Conservation (phyloP, 2,888 invertebrate species). For the Trissolcus japonicus region DNA sequence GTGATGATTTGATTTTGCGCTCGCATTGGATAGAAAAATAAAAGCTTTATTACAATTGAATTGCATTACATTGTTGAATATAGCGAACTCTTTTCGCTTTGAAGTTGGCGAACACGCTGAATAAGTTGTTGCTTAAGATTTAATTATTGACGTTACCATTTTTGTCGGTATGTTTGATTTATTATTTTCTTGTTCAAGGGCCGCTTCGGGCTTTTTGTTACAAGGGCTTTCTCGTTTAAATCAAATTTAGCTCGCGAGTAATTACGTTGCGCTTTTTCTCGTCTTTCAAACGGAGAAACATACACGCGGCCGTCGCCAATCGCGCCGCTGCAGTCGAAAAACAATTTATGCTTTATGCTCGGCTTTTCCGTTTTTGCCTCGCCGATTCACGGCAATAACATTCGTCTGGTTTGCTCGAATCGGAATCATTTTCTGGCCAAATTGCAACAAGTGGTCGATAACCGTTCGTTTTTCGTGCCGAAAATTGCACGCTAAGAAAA, state of each 20-base stretch:
- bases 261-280: slow-evolving; percentile 1
- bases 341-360: too few species aligned
- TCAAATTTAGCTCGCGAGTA: slow-evolving; percentile 23
- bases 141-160: slow-evolving; percentile 47
- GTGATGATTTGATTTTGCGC: slow-evolving; percentile 42
- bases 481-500: slow-evolving; percentile 4
- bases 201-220: slow-evolving; percentile 25
- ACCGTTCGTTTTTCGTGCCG: slow-evolving; percentile 14
- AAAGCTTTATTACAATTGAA: slow-evolving; percentile 45
- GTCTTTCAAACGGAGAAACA: background rate
- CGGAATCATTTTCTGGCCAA: slow-evolving; percentile 20
- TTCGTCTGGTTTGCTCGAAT: background rate
- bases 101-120: slow-evolving; percentile 34
- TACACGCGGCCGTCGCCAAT: background rate
- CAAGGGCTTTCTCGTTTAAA: slow-evolving; percentile 28
- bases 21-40: slow-evolving; percentile 47
- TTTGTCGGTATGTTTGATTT: slow-evolving; percentile 38
- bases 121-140: slow-evolving; percentile 41
- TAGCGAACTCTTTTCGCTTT: slow-evolving; percentile 27
- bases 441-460: slow-evolving; percentile 48
- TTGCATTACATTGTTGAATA: slow-evolving; percentile 43
- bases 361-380: too few species aligned
- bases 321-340: too few species aligned
- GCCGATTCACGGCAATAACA: background rate
- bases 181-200: slow-evolving; percentile 8